phyloP scores from a whole-genome alignment of 2,797 vertebrate species.

The Tokudaia tokunoshimensis region DNA sequence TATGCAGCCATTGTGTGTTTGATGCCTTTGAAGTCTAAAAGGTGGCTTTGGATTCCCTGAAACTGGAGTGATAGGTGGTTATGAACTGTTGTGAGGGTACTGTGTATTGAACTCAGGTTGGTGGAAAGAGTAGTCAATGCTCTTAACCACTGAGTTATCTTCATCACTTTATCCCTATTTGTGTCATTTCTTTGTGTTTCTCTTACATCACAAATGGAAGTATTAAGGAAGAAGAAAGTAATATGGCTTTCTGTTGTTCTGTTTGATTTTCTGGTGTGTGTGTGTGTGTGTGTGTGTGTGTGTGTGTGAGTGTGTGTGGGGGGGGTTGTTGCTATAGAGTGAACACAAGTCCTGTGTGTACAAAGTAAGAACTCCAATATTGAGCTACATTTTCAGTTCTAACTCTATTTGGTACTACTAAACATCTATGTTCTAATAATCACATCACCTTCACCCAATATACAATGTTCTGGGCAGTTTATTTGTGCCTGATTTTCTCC shows the following conservation, averaged over 20 bases:
- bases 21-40: background rate
- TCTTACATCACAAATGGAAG: background rate
- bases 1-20: background rate
- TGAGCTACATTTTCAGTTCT: background rate
- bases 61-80: background rate
- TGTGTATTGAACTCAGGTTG: background rate
- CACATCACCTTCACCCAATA: background rate
- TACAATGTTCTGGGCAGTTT: background rate
- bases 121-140: background rate
- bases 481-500: background rate
- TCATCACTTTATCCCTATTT: background rate
- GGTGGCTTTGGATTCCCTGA: background rate
- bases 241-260: background rate
- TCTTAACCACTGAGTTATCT: background rate
- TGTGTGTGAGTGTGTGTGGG: background rate
- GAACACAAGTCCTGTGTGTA: background rate
- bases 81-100: background rate
- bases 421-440: background rate
- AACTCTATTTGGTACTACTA: background rate
- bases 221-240: background rate
- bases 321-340: background rate
- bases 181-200: background rate
- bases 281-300: background rate
- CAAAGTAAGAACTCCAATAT: too few species aligned
- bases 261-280: background rate